Conservation (phyloP, 2,888 invertebrate species). For the Tetragonula carbonaria region DNA sequence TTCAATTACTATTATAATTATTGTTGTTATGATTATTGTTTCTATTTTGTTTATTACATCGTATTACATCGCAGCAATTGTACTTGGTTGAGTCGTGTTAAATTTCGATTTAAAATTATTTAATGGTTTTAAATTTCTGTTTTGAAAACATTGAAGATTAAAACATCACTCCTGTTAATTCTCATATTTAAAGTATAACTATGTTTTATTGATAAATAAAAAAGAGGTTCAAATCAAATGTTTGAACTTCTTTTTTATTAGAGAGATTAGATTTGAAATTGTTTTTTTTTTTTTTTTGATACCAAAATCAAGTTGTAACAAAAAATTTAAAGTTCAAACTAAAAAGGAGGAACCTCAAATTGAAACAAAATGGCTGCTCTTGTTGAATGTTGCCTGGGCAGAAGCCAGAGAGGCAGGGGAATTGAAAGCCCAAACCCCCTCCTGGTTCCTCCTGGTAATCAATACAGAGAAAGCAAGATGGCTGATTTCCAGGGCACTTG, state of each 20-base stretch:
- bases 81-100: neutral
- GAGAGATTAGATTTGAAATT: slow-evolving; percentile 9
- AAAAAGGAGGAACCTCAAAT: slow-evolving; percentile 71
- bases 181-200: neutral
- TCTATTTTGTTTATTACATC: neutral
- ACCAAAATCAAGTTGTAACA: slow-evolving; percentile 77
- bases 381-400: slow-evolving; percentile 74
- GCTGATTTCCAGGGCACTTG: slow-evolving; percentile 82
- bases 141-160: neutral
- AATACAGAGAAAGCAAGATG: slow-evolving; percentile 84
- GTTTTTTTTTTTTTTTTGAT: slow-evolving; percentile 63
- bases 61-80: neutral
- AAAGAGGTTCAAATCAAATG: no score
- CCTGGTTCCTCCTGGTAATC: slow-evolving; percentile 77
- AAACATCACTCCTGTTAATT: neutral
- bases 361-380: slow-evolving; percentile 82
- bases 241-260: no score
- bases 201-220: neutral
- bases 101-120: neutral
- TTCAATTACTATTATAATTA: neutral
- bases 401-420: slow-evolving; percentile 67
- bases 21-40: neutral
- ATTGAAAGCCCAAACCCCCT: slow-evolving; percentile 72
- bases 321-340: slow-evolving; percentile 75
- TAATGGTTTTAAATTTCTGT: neutral